Evolutionary conservation across 2,113 vertebrate genomes (phyloP), one percentile per base, ranked within the genome.

Genomic region (Turdus rufiventris): DNA sequence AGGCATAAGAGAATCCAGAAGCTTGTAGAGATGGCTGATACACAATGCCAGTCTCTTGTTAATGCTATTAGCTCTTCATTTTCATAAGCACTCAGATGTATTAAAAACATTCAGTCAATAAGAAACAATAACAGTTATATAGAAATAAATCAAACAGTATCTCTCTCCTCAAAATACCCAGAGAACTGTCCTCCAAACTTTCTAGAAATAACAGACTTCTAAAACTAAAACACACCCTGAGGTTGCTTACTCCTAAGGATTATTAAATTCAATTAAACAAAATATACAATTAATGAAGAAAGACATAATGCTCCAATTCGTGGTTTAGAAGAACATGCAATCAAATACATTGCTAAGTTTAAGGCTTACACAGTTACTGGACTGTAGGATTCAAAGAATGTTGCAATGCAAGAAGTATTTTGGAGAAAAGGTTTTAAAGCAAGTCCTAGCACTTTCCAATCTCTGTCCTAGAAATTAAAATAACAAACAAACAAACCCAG

Each of bases 1-100:
- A 26, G 43, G 60, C 76, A 71, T 48, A 60, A 81, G n/a, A 93
- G 61, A 90, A 73, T 48, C 56, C 93, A 95, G 88, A 92, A 83
- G 82, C 85, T 90, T 43, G 40, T 47, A 88, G 93, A 58, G 85
- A 88, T 36, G 63, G 87, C 63, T 70, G 70, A 25, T 5, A 56
- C 20, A 25, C 54, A 12, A 12, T 45, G 87, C 89, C 89, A 94
- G 88, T 19, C 72, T 71, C 74, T 25, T n/a, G 58, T 26, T 94
- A 88, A 96, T 74, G 47, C 60, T 74, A 38, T 90, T 66, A 88
- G 91, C 72, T 79, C 85, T 74, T 91, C 50, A 67, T 83, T 95
- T 94, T 77, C 71, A 66, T 29, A 90, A 93, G 67, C 75, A 74
- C 43, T 62, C 67, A 58, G 17, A 76, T 58, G 40, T 26, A 73